A percentile compares a stretch with the other conserved stretches of the same genome.
These are phyloP conservation scores for Pygoscelis antarcticus DNA, from an alignment of 2,113 vertebrate genomes.

Conservation along the genomic window DNA sequence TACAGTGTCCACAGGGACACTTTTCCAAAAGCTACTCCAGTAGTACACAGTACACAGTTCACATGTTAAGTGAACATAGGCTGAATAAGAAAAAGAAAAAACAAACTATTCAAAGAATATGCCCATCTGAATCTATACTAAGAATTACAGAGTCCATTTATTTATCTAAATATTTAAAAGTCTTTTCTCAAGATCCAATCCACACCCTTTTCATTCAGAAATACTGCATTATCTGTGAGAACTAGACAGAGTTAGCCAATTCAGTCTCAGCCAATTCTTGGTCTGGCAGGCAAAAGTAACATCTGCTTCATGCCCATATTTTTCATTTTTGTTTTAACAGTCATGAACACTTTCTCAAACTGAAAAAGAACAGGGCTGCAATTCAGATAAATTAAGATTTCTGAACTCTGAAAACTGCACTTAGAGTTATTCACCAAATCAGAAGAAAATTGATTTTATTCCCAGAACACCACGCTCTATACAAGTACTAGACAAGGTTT, in stretches of 20 bases:
- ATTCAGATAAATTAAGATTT: conserved; percentile 56
- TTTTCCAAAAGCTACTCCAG: not conserved
- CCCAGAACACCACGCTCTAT: not conserved
- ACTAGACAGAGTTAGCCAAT: not conserved
- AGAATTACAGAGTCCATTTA: not conserved
- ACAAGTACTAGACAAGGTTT: not conserved
- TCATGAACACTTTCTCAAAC: conserved; percentile 58
- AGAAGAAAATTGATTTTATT: conserved; percentile 24
- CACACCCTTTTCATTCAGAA: not conserved
- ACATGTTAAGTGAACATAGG: not conserved
- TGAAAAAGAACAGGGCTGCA: conserved; percentile 56
- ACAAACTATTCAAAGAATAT: not conserved
- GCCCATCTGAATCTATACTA: not conserved
- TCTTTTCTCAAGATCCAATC: not conserved
- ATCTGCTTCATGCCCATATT: conserved; percentile 38
- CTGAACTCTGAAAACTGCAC: conserved; percentile 48
- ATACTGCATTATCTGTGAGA: not conserved
- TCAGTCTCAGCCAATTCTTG: conserved; percentile 21
- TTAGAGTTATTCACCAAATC: not conserved
- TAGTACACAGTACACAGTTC: not conserved
- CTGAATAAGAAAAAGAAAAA: not conserved
- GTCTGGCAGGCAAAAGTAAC: conserved; percentile 56
- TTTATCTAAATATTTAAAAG: not conserved
- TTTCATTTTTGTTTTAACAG: conserved; percentile 62
- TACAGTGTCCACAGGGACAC: not conserved